Conservation (phyloP, 23 tunicate species). For the Styela plicata region DNA sequence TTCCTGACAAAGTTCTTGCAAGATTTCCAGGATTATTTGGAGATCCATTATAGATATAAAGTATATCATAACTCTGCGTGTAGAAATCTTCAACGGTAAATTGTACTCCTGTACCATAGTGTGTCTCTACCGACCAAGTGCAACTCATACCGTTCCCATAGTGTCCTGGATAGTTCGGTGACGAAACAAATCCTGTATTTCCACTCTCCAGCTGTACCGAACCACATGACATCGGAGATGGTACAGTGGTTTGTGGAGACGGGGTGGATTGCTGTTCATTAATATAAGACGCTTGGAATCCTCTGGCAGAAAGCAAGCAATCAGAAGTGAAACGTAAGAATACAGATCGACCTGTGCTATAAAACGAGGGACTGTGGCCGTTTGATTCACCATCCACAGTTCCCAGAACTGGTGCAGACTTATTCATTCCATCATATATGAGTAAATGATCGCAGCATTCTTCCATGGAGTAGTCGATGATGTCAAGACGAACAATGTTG, state of each 20-base stretch:
- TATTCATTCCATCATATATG: constrained; percentile 25
- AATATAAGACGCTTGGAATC: constrained; percentile 19
- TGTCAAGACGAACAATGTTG: neutral
- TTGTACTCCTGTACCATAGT: constrained; percentile 12
- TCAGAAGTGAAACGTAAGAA: constrained; percentile 29
- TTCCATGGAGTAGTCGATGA: constrained; percentile 1
- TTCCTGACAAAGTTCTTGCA: neutral
- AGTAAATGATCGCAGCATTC: constrained; percentile 10
- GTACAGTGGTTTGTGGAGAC: neutral
- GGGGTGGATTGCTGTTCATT: neutral
- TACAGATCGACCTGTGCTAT: constrained; percentile 3
- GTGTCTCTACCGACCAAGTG: constrained; percentile 24
- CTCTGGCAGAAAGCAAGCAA: constrained; percentile 8
- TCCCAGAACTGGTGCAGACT: neutral
- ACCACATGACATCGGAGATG: constrained; percentile 5
- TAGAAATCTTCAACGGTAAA: neutral
- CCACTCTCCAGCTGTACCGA: constrained; percentile 5
- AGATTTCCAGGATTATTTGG: neutral
- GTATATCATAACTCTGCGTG: constrained; percentile 14
- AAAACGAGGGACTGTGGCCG: too few species aligned
- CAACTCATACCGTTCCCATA: constrained; percentile 20
- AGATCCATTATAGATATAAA: constrained; percentile 28
- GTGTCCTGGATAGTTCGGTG: constrained; percentile 39
- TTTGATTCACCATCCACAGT: neutral
- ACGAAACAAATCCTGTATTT: constrained; percentile 24